Base-by-base conservation (phyloP, 2,113 vertebrate species). In the Cyrtonyx montezumae region DNA sequence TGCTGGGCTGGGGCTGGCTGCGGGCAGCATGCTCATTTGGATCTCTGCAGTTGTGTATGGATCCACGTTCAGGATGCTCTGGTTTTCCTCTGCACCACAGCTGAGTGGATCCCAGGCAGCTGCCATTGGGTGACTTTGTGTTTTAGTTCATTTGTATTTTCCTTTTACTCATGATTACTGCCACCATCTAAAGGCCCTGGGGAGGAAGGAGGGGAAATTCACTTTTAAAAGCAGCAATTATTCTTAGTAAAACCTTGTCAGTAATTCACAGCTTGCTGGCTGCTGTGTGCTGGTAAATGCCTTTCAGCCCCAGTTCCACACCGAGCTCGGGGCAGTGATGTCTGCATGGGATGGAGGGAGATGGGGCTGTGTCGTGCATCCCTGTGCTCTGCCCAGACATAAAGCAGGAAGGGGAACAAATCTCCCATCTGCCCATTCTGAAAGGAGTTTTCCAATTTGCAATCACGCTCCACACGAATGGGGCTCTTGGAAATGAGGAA, bases 171-270 rank as follows among this genome's bases (percentile, higher is more conserved):
- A 0, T 58, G 90, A 28, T 89, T 85, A 91, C 90, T 91, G 65
- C 56, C 5, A 6, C 46, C 61, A 80, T 83, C 94, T 78, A 87
- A 30, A 86, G 82, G 87, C 94, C 84, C 73, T 61, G 75, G 91
- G 95, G 91, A 95, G 61, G 79, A 90, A 8, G 40, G 13, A 32
- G 17, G 9, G 43, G 61, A 78, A 66, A 62, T 21, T 15, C 51
- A 75, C 87, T 91, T 28, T 91, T 95, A 86, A 95, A 94, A 90
- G 2, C 69, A 95, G 87, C n/a, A n/a, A n/a, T n/a, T n/a, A n/a
- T n/a, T n/a, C n/a, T n/a, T n/a, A n/a, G n/a, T n/a, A n/a, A 96
- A 96, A 96, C 95, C 94, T 90, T 95, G 93, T 95, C 94, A 96
- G 96, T 96, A 93, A 96, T 96, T 95, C 79, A 96, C 91, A 91